Percentiles rank a stretch among this genome's conserved stretches.
Evolutionary conservation across 2,113 vertebrate species (phyloP).

Genomic region (Nesoenas mayeri): DNA sequence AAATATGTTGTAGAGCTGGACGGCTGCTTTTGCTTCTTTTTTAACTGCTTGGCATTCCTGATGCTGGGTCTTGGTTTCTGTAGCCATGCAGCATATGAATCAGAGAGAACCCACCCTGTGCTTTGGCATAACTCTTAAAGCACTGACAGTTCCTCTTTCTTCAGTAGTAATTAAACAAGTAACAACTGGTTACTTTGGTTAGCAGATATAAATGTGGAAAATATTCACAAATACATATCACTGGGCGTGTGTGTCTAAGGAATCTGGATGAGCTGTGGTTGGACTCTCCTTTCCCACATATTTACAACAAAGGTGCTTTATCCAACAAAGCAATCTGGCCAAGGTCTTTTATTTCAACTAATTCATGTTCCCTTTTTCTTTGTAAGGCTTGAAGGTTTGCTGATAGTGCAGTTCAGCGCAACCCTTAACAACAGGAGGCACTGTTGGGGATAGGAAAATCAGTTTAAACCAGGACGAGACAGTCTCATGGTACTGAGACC

Average conservation of each 20-base stretch:
- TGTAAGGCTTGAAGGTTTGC: not conserved
- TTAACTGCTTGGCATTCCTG: conserved; percentile 66
- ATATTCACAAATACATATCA: conserved; percentile 24
- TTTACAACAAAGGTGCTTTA: conserved; percentile 66
- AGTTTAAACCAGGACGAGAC: not conserved
- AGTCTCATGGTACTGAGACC: not conserved
- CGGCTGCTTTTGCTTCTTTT: not conserved
- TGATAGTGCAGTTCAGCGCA: not conserved
- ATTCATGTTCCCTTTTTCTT: conserved; percentile 1
- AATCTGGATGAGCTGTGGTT: conserved; percentile 65
- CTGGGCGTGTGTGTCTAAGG: conserved; percentile 61
- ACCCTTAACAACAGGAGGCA: not conserved
- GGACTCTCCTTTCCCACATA: conserved; percentile 63
- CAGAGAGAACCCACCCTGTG: conserved; percentile 63
- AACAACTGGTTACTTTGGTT: conserved; percentile 68
- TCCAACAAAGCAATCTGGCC: conserved; percentile 51
- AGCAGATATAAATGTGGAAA: conserved; percentile 63
- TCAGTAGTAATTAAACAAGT: conserved; percentile 65
- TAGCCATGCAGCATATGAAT: conserved; percentile 67
- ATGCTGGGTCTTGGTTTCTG: conserved; percentile 63
- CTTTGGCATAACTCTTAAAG: conserved; percentile 56
- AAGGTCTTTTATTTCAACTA: conserved; percentile 58
- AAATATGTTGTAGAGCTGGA: conserved; percentile 25
- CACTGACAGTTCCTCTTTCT: conserved; percentile 61
- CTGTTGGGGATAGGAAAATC: not conserved